Percentiles rank a stretch among this genome's conserved stretches.
These are phyloP conservation scores for Drosophila kambysellisi DNA, from an alignment of 2,888 invertebrate species.

Conservation along the genomic window DNA sequence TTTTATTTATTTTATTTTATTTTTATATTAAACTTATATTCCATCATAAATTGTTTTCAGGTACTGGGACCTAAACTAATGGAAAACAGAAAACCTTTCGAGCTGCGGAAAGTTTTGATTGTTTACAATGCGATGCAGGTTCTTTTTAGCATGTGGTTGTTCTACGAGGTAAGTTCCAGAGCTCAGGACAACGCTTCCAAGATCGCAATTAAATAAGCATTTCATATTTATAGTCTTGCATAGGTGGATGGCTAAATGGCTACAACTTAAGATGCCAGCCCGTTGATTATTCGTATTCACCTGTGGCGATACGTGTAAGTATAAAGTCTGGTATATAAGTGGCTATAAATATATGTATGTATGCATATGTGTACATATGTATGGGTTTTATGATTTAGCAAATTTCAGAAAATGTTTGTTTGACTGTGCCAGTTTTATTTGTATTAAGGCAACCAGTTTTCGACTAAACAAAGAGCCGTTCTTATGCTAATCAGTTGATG, in stretches of 20 bases:
- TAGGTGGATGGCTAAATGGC: constrained; percentile 89
- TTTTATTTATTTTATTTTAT: not conserved
- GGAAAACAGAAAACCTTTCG: constrained; percentile 93
- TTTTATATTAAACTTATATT: too few species aligned
- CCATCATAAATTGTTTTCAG: constrained; percentile 77
- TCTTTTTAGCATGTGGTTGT: constrained; percentile 86
- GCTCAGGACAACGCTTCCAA: not conserved
- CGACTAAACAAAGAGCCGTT: constrained; percentile 49
- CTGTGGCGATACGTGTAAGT: constrained; percentile 89
- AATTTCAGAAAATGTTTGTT: constrained; percentile 52
- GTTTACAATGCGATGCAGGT: constrained; percentile 93
- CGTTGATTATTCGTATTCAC: constrained; percentile 90
- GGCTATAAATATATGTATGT: not conserved
- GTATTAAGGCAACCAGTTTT: constrained; percentile 69
- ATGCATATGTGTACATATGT: constrained; percentile 2
- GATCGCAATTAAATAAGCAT: constrained; percentile 8
- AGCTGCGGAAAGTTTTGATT: constrained; percentile 90
- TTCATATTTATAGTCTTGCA: constrained; percentile 85
- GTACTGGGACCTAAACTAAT: constrained; percentile 92
- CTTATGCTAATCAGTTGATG: constrained; percentile 71
- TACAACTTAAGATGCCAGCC: constrained; percentile 92
- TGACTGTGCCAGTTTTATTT: constrained; percentile 63
- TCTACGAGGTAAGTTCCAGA: constrained; percentile 85
- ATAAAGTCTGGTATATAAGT: constrained; percentile 31
- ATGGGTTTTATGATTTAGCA: constrained; percentile 22